Evolutionary conservation across 2,888 invertebrate genomes (phyloP).

Genomic region (Gandaritis pyraliata): DNA sequence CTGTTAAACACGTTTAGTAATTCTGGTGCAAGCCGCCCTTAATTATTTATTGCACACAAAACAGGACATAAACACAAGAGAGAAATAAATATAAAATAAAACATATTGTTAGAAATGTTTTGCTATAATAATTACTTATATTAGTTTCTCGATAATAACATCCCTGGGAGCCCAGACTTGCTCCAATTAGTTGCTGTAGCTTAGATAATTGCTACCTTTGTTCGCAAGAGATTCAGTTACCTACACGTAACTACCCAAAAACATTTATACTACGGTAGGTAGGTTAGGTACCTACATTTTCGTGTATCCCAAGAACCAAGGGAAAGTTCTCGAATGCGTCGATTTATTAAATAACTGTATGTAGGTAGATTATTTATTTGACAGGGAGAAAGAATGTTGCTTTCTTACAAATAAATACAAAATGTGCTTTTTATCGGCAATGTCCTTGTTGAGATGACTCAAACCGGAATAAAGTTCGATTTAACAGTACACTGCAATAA

Average conservation of each 20-base stretch:
- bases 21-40: too few species aligned
- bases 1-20: too few species aligned
- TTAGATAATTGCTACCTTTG: constrained; percentile 16
- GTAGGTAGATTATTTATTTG: constrained; percentile 38
- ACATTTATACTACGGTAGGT: not conserved
- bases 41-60: too few species aligned
- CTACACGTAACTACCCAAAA: not conserved
- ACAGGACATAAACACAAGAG: too few species aligned
- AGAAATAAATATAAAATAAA: too few species aligned
- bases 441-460: constrained; percentile 46
- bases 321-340: constrained; percentile 34
- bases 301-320: constrained; percentile 4
- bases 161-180: not conserved
- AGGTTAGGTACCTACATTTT: not conserved
- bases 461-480: constrained; percentile 48
- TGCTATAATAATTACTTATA: not conserved
- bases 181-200: constrained; percentile 6
- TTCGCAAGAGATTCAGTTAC: constrained; percentile 5
- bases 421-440: constrained; percentile 27
- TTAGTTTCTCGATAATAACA: constrained; percentile 1
- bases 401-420: constrained; percentile 26
- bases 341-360: constrained; percentile 35
- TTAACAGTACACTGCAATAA: constrained; percentile 12
- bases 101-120: not conserved
- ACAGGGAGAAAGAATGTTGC: constrained; percentile 28